Conservation (phyloP, 2,888 invertebrate genomes). For the Oscheius sp. region DNA sequence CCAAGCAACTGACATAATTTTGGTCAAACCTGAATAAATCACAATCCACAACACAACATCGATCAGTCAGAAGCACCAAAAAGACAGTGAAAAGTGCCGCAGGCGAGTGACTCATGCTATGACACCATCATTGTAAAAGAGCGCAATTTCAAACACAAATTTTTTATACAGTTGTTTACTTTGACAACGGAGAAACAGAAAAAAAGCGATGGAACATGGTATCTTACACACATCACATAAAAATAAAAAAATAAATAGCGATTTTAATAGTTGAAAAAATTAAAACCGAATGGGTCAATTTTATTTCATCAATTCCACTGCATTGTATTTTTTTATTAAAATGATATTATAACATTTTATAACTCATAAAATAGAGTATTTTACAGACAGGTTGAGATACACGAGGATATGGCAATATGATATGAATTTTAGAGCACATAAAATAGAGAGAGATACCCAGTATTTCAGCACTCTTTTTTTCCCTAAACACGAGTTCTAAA, state of each 20-base stretch:
- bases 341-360: neutral
- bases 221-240: no score
- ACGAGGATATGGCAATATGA: neutral
- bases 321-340: neutral
- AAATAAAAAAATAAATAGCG: no score
- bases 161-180: no score
- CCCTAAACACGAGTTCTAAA: neutral
- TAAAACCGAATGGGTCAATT: no score
- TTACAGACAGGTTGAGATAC: neutral
- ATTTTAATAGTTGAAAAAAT: no score
- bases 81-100: no score
- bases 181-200: no score
- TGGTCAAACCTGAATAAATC: neutral
- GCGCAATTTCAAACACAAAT: no score
- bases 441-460: neutral
- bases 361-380: neutral
- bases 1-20: slow-evolving; percentile 17
- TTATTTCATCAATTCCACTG: no score
- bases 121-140: no score
- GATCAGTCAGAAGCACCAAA: neutral
- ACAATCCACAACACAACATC: neutral
- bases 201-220: no score
- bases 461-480: neutral
- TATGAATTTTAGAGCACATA: neutral
- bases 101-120: no score